Percentiles rank a stretch among this genome's conserved stretches.
phyloP scores from a whole-genome alignment of 2,888 invertebrate genomes.

The Dioctria rufipes region DNA sequence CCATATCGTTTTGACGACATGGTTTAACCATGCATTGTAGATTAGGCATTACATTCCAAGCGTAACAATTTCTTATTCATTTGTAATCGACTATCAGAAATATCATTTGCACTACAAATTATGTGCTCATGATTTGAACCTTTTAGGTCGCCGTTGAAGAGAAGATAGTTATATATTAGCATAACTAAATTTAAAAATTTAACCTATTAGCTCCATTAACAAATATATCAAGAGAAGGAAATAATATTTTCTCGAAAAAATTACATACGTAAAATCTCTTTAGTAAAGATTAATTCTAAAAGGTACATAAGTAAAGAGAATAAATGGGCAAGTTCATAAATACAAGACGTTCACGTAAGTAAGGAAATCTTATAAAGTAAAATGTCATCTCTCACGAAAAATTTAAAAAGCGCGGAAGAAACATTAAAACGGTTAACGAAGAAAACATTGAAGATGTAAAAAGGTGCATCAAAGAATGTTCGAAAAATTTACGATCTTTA shows the following conservation, averaged over 20 bases:
- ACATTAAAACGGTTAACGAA: neutral
- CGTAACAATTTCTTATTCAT: neutral
- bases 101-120: neutral
- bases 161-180: no score
- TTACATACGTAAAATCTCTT: no score
- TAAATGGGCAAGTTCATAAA: neutral
- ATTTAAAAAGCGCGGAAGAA: no score
- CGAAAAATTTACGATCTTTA: neutral
- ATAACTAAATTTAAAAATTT: no score
- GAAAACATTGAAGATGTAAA: neutral
- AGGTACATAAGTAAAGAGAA: neutral
- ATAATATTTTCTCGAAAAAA: no score
- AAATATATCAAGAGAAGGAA: neutral
- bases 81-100: no score
- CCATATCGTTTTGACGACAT: no score
- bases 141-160: neutral
- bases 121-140: neutral
- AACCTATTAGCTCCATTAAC: neutral
- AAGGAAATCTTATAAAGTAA: neutral
- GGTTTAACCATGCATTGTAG: no score
- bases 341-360: neutral
- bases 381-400: neutral
- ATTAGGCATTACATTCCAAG: neutral
- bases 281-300: neutral
- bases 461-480: neutral